A percentile compares a stretch with the other conserved stretches of the same genome.
These are phyloP conservation scores for Invenusta paracnida DNA, from an alignment of 2,888 invertebrate genomes.

Conservation along the genomic window DNA sequence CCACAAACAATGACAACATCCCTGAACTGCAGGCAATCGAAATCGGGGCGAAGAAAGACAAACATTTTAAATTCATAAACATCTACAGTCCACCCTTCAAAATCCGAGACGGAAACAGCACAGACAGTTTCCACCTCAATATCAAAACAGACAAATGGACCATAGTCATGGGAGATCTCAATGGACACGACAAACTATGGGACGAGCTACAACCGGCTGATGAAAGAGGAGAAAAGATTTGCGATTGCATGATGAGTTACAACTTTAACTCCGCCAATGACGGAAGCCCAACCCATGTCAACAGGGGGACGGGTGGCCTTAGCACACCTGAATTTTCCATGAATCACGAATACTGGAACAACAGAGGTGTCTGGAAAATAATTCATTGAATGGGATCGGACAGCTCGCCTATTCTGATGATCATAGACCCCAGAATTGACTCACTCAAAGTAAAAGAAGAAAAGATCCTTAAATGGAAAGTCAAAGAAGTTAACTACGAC, in stretches of 20 bases:
- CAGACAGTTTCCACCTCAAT: conserved; percentile 12
- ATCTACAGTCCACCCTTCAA: not conserved
- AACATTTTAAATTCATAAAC: not conserved
- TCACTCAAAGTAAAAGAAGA: not conserved
- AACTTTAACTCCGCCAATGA: conserved; percentile 16
- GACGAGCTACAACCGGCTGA: not conserved
- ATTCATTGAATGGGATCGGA: not conserved
- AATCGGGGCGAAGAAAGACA: not conserved
- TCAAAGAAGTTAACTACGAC: conserved; percentile 9
- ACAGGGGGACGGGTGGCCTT: not conserved
- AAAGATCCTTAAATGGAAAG: conserved; percentile 17
- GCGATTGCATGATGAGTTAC: conserved; percentile 10
- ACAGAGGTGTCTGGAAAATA: not conserved
- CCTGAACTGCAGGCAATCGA: not conserved
- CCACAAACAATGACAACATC: not conserved
- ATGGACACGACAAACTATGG: conserved; percentile 2
- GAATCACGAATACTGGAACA: not conserved
- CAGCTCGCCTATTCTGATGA: conserved; percentile 9
- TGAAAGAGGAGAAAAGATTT: not conserved
- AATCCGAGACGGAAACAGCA: conserved; percentile 11
- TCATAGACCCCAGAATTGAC: conserved; percentile 17
- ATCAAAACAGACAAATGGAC: conserved; percentile 29
- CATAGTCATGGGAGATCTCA: not conserved
- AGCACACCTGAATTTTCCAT: conserved; percentile 19
- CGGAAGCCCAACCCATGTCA: conserved; percentile 18